Conservation (phyloP, 2,888 invertebrate species). For the Leptothorax acervorum region DNA sequence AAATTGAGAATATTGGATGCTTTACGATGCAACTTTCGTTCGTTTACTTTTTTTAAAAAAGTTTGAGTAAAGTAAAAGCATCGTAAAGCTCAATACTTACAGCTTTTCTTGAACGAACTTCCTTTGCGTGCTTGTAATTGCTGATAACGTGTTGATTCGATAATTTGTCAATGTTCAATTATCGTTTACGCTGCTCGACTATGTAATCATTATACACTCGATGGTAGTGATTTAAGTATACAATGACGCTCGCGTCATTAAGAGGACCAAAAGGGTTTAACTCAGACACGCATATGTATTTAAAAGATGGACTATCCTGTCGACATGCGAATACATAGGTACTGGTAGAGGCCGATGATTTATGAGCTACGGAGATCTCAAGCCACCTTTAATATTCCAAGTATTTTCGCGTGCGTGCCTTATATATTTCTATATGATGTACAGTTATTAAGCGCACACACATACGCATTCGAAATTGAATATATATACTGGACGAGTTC, state of each 20-base stretch:
- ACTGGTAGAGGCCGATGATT: slow-evolving; percentile 22
- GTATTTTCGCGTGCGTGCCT: slow-evolving; percentile 29
- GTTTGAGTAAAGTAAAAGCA: neutral
- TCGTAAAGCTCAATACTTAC: neutral
- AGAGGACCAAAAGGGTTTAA: slow-evolving; percentile 8
- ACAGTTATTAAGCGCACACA: slow-evolving; percentile 23
- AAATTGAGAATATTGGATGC: neutral
- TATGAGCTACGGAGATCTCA: slow-evolving; percentile 30
- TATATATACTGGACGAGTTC: neutral
- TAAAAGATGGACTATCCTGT: slow-evolving; percentile 38
- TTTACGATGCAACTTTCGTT: neutral
- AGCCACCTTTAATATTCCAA: slow-evolving; percentile 24
- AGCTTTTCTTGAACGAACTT: neutral
- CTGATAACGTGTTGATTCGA: slow-evolving; percentile 18
- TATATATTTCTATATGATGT: slow-evolving; percentile 34
- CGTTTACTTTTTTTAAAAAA: neutral
- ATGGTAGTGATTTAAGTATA: slow-evolving; percentile 3
- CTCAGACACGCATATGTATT: neutral
- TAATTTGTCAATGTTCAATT: slow-evolving; percentile 7
- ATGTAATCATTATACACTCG: slow-evolving; percentile 4
- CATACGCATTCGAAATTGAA: neutral
- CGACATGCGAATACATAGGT: slow-evolving; percentile 13
- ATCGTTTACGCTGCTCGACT: neutral
- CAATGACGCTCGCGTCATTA: slow-evolving; percentile 16
- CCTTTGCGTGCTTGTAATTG: neutral